Conservation (phyloP, 2,797 vertebrate species). For the Chloroceryle amazona region DNA sequence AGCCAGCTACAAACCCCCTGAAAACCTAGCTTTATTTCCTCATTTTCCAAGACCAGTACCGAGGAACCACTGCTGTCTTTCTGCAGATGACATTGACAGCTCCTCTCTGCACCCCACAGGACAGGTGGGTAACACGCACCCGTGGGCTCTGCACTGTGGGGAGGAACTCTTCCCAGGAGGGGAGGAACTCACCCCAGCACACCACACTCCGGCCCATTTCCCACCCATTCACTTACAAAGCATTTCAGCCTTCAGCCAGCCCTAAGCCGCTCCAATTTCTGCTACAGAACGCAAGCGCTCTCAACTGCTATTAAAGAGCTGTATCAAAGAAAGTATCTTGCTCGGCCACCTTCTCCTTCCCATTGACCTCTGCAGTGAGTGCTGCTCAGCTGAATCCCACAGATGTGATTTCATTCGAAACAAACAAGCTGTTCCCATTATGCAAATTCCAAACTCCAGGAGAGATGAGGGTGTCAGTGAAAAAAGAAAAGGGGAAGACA, state of each 20-base stretch:
- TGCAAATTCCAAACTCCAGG: background rate
- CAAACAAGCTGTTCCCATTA: background rate
- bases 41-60: background rate
- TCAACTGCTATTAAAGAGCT: background rate
- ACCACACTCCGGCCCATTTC: background rate
- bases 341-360: background rate
- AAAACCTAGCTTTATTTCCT: background rate
- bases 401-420: background rate
- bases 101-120: background rate
- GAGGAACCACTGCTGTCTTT: background rate
- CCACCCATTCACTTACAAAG: background rate
- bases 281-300: background rate
- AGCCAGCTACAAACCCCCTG: background rate
- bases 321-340: background rate
- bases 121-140: accelerated
- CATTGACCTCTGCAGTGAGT: accelerated
- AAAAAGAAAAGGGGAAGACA: background rate
- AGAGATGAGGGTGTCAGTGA: background rate
- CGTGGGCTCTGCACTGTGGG: background rate
- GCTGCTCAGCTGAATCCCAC: background rate
- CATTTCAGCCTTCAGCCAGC: background rate
- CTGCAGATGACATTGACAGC: background rate
- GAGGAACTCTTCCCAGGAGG: background rate
- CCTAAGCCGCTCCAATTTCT: background rate
- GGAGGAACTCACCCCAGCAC: background rate